Base-by-base conservation (phyloP, 2,888 invertebrate genomes). In the Malthinus seriepunctatus region DNA sequence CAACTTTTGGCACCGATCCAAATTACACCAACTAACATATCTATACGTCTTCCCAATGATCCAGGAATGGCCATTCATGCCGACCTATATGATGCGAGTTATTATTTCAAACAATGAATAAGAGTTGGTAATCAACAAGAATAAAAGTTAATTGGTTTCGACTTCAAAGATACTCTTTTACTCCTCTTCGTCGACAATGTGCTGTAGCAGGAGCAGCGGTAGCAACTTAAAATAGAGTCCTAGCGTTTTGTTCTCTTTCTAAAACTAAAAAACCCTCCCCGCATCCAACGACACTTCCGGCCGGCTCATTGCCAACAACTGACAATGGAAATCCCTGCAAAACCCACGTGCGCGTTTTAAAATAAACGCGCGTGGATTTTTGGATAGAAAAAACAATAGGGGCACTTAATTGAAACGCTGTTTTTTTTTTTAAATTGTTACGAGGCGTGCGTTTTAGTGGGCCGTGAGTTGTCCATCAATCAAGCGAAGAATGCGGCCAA, bases 291-390 rank as follows among this genome's bases (percentile, higher is more conserved):
- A 59, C 63, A 70, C 73, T 76, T 76, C 75, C 75, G 74, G 75
- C 71, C 73, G 76, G 76, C 76, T 67, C 72, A 63, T 64, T 77
- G 78, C 78, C 78, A 78, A 76, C 74, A 73, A 23, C 69, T 73
- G 75, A 77, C 77, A 77, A 78, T 77, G 76, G 76, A 76, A 69
- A 77, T 76, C 74, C 74, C 75, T 73, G 69, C 69, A 68, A 64
- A 47, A 56, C 69, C 67, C 67, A 64, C 66, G 66, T 65, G 67
- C 62, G 62, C 62, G 68, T 63, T 71, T 66, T 56, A 68, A 73
- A 74, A 74, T 73, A 73, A 67, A 66, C 55, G 62, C 58, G 64
- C 59, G 58, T 63, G 62, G 58, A 57, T 58, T 55, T 23, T 23
- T 23, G 5, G 5, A 5, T 50, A 61, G 53, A 56, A 66, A 67